Percentiles rank a stretch among this genome's conserved stretches.
phyloP scores from a whole-genome alignment of 2,888 invertebrate genomes.

The Epinotia demarniana region DNA sequence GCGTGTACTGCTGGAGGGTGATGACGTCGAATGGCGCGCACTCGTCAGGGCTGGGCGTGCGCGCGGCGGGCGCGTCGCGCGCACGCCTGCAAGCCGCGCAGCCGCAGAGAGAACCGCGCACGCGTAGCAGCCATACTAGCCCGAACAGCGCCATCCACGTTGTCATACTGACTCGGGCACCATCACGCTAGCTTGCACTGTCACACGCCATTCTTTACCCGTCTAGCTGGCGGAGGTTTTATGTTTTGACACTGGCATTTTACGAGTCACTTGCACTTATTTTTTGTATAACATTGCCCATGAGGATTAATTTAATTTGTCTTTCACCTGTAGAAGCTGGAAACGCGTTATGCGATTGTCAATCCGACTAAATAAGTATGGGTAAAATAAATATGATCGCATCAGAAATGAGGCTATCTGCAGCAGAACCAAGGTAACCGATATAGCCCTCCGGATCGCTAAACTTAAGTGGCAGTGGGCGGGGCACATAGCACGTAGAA shows the following conservation, averaged over 20 bases:
- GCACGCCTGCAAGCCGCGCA: slow-evolving; percentile 88
- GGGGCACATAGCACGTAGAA: too few relatives aligned
- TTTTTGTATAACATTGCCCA: not conserved
- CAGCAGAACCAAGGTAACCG: too few relatives aligned
- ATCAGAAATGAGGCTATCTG: too few relatives aligned
- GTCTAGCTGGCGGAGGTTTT: slow-evolving; percentile 17
- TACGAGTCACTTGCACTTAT: slow-evolving; percentile 24
- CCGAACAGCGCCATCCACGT: slow-evolving; percentile 93
- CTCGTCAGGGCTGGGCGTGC: slow-evolving; percentile 64
- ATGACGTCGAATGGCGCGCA: slow-evolving; percentile 78
- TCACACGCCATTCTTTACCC: slow-evolving; percentile 47
- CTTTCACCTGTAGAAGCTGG: not conserved
- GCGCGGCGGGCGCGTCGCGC: slow-evolving; percentile 67
- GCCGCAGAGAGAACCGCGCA: slow-evolving; percentile 91
- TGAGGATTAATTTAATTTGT: not conserved
- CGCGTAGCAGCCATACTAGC: slow-evolving; percentile 93
- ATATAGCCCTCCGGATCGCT: too few relatives aligned
- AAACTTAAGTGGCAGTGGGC: too few relatives aligned
- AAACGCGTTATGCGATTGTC: not conserved
- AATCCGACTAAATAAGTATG: not conserved
- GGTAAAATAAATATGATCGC: too few relatives aligned
- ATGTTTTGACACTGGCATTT: slow-evolving; percentile 38
- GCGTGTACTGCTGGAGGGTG: slow-evolving; percentile 76
- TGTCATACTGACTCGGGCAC: slow-evolving; percentile 79
- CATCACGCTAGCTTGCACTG: slow-evolving; percentile 56